phyloP scores from a whole-genome alignment of 2,797 vertebrate genomes.

The Pteropus rufus region DNA sequence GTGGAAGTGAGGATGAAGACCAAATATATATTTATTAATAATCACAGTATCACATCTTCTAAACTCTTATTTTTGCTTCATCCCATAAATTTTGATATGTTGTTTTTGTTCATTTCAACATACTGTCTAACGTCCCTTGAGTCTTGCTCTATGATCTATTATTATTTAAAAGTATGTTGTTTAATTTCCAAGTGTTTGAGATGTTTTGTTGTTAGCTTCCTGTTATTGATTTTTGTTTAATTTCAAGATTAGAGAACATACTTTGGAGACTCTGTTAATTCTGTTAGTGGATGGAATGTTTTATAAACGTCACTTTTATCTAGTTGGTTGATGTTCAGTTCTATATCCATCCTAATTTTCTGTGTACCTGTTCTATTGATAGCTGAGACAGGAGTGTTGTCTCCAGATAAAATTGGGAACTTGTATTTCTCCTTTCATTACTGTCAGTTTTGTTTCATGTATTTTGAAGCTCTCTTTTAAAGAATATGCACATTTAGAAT shows the following conservation, averaged over 20 bases:
- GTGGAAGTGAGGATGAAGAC: neutral
- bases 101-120: neutral
- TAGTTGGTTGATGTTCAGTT: neutral
- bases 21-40: neutral
- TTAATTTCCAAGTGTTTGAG: neutral
- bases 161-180: neutral
- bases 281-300: neutral
- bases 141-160: neutral
- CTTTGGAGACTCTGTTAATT: neutral
- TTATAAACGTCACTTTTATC: neutral
- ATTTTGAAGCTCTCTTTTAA: neutral
- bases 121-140: neutral
- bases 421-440: neutral
- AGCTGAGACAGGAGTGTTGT: neutral
- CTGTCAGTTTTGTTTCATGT: neutral
- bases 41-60: neutral
- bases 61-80: neutral
- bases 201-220: neutral
- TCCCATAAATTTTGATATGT: neutral
- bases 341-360: neutral
- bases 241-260: neutral
- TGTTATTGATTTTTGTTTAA: neutral
- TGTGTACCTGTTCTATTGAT: neutral
- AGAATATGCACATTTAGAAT: neutral
- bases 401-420: neutral